A percentile compares a stretch with the other conserved stretches of the same genome.
Conservation (phyloP, 2,797 vertebrate species). For the Neoniphon sammara region DNA sequence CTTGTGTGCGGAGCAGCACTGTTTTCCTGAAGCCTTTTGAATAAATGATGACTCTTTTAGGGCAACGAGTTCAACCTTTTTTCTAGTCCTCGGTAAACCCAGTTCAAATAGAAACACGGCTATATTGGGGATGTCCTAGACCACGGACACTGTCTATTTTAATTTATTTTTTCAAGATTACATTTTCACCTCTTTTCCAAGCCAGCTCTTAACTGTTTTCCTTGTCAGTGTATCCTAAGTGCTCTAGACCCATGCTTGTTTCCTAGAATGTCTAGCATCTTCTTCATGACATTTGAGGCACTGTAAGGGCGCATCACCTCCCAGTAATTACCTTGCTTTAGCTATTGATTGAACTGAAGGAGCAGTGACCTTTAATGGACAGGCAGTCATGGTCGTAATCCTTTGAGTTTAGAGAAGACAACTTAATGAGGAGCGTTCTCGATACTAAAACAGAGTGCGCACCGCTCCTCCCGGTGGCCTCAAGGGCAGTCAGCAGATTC, state of each 20-base stretch:
- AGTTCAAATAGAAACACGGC: not conserved
- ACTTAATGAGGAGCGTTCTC: conserved; percentile 45
- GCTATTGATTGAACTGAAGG: conserved; percentile 47
- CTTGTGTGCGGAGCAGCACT: not conserved
- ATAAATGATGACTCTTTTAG: not conserved
- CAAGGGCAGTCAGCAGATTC: conserved; percentile 29
- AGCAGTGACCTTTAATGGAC: conserved; percentile 55
- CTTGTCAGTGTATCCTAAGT: not conserved
- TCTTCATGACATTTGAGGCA: conserved; percentile 27
- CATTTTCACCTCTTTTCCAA: conserved; percentile 9
- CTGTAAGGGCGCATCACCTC: conserved; percentile 38
- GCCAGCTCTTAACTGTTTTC: conserved; percentile 4
- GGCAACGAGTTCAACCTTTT: not conserved
- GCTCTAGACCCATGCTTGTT: not conserved
- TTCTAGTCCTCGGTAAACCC: not conserved
- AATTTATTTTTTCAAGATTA: not conserved
- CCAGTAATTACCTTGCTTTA: conserved; percentile 38
- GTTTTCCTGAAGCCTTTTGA: not conserved
- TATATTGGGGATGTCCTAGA: too few relatives aligned
- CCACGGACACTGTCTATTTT: not conserved
- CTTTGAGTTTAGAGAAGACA: conserved; percentile 29
- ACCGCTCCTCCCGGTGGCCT: conserved; percentile 16
- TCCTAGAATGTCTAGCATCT: conserved; percentile 26
- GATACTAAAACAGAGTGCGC: not conserved
- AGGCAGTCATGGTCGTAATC: conserved; percentile 24